Conservation (phyloP, 2,888 invertebrate species). For the Chelonus formosanus region DNA sequence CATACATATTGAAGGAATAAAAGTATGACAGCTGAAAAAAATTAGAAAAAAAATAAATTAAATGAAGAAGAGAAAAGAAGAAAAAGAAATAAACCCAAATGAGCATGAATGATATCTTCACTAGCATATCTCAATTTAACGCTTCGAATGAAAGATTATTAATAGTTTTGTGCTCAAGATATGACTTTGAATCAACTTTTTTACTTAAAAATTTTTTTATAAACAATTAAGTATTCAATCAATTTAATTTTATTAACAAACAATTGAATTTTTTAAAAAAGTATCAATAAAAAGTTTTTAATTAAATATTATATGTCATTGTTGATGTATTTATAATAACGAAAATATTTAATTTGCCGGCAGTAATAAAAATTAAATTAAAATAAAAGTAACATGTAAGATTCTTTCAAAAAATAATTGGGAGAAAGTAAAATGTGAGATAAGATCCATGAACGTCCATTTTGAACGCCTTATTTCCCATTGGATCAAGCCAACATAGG, state of each 20-base stretch:
- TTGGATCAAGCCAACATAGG: constrained; percentile 1
- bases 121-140: too few species aligned
- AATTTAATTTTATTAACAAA: too few species aligned
- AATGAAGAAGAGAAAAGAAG: background rate
- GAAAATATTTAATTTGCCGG: background rate
- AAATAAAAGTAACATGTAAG: background rate
- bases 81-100: too few species aligned
- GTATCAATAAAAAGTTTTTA: background rate
- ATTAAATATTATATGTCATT: too few species aligned
- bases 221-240: too few species aligned
- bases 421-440: constrained; percentile 4
- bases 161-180: too few species aligned
- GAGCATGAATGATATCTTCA: too few species aligned
- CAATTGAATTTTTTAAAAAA: too few species aligned
- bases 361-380: background rate
- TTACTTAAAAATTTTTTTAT: too few species aligned
- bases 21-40: background rate
- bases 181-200: too few species aligned
- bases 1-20: background rate
- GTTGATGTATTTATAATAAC: background rate
- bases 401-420: too few species aligned
- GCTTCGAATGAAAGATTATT: too few species aligned
- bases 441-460: constrained; percentile 13
- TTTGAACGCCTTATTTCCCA: constrained; percentile 8
- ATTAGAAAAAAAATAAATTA: background rate